These are phyloP conservation scores for Apus apus DNA, from an alignment of 2,113 vertebrate species.

Conservation along the genomic window DNA sequence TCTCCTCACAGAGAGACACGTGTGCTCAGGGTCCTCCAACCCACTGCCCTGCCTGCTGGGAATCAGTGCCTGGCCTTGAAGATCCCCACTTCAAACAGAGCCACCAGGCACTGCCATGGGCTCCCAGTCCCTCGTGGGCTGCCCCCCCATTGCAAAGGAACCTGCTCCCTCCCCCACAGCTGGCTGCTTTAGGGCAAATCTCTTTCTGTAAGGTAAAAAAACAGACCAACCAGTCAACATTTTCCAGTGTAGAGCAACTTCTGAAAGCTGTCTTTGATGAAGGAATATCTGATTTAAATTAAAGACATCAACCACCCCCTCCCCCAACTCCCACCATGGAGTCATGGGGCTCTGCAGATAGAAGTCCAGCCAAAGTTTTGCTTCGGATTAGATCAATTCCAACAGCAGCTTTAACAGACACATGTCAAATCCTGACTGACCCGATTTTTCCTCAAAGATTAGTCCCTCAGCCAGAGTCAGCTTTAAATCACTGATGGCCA, in stretches of 20 bases:
- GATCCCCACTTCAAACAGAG: background rate
- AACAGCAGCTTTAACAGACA: slow-evolving; percentile 23
- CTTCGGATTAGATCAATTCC: slow-evolving; percentile 3
- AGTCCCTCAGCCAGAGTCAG: background rate
- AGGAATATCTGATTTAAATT: background rate
- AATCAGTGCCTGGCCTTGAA: rapidly evolving
- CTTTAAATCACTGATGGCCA: background rate
- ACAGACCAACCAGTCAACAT: rapidly evolving
- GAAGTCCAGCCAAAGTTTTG: background rate
- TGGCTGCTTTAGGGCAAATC: too few relatives aligned
- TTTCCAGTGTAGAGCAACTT: background rate
- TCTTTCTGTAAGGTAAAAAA: background rate
- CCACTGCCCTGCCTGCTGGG: background rate
- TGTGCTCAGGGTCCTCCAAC: rapidly evolving
- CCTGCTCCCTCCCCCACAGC: rapidly evolving
- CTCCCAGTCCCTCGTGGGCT: background rate
- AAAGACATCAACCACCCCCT: rapidly evolving
- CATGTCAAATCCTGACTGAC: slow-evolving; percentile 42
- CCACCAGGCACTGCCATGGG: rapidly evolving
- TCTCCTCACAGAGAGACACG: too few relatives aligned
- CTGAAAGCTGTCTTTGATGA: background rate
- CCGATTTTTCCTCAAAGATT: slow-evolving; percentile 7
- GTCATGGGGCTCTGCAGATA: background rate
- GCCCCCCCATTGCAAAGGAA: rapidly evolving
- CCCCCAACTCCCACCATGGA: rapidly evolving